Percentiles rank a stretch among this genome's conserved stretches.
phyloP scores from a whole-genome alignment of 1,140 invertebrate species.

The Caenorhabditis remanei region DNA sequence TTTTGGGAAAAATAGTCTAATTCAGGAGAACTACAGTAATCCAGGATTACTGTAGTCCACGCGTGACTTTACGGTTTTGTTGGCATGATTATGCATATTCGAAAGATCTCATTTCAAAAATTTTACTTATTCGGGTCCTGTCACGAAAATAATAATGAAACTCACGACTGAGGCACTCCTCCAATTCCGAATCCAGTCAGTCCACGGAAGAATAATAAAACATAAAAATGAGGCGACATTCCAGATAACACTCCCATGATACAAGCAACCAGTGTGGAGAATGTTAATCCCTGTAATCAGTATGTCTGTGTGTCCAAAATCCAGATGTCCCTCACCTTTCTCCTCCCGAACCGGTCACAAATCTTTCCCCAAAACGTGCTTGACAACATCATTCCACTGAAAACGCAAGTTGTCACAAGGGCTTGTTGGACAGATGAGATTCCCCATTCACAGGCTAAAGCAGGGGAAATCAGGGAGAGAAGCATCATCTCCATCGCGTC shows the following conservation, averaged over 20 bases:
- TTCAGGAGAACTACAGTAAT: too few relatives aligned
- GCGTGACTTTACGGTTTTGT: too few relatives aligned
- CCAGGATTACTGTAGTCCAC: too few relatives aligned
- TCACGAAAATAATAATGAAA: too few relatives aligned
- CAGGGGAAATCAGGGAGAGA: conserved; percentile 90
- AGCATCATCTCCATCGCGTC: conserved; percentile 99
- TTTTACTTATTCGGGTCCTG: too few relatives aligned
- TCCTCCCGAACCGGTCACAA: conserved; percentile 92
- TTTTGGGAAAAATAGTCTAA: too few relatives aligned
- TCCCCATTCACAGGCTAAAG: conserved; percentile 92
- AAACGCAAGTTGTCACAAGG: conserved; percentile 87
- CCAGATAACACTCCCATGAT: conserved; percentile 92
- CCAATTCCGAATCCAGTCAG: conserved; percentile 95
- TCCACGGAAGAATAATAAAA: conserved; percentile 89
- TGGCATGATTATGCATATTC: too few relatives aligned
- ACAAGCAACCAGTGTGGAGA: conserved; percentile 89
- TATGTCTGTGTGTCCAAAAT: not conserved
- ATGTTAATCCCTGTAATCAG: conserved; percentile 84
- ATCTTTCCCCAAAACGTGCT: conserved; percentile 95
- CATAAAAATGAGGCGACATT: conserved; percentile 90
- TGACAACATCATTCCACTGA: conserved; percentile 95
- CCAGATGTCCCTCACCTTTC: conserved; percentile 82
- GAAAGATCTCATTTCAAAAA: too few relatives aligned
- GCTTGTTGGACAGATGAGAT: conserved; percentile 84
- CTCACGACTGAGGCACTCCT: conserved; percentile 95